Percentiles rank a stretch among this genome's conserved stretches.
These are phyloP conservation scores for Antheraea pernyi DNA, from an alignment of 1,140 invertebrate genomes.

Conservation along the genomic window DNA sequence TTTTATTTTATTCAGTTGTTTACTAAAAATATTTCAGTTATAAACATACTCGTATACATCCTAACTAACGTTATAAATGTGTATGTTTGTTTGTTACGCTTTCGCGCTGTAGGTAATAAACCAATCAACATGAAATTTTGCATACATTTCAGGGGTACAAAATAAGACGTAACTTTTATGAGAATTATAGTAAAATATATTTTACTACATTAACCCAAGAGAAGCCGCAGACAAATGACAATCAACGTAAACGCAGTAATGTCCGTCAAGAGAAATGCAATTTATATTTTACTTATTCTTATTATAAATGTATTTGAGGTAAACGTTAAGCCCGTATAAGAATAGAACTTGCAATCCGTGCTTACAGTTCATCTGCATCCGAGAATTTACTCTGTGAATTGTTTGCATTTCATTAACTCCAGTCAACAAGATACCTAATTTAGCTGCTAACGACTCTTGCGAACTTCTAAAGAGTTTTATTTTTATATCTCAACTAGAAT, in stretches of 20 bases:
- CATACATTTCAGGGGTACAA: too few relatives aligned
- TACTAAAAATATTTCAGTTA: background rate
- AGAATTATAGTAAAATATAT: too few relatives aligned
- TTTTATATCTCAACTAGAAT: slow-evolving; percentile 20
- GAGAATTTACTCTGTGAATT: slow-evolving; percentile 52
- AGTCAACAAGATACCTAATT: slow-evolving; percentile 63
- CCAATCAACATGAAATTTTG: too few relatives aligned
- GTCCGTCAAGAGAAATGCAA: background rate
- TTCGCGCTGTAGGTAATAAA: too few relatives aligned
- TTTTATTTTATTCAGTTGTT: background rate
- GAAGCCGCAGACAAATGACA: too few relatives aligned
- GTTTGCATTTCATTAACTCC: slow-evolving; percentile 67
- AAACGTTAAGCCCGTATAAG: background rate
- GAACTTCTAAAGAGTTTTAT: background rate
- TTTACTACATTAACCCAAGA: too few relatives aligned
- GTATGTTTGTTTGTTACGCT: too few relatives aligned
- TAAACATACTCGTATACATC: background rate
- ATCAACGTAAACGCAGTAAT: background rate
- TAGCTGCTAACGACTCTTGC: slow-evolving; percentile 38
- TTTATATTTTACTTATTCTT: background rate
- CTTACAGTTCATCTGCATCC: slow-evolving; percentile 37
- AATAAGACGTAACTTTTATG: too few relatives aligned
- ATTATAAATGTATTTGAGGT: background rate
- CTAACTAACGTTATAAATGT: too few relatives aligned
- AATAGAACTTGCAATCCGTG: background rate